A percentile compares a stretch with the other conserved stretches of the same genome.
Evolutionary conservation across 2,888 invertebrate species (phyloP).

Genomic region (Pardosa pseudoannulata): DNA sequence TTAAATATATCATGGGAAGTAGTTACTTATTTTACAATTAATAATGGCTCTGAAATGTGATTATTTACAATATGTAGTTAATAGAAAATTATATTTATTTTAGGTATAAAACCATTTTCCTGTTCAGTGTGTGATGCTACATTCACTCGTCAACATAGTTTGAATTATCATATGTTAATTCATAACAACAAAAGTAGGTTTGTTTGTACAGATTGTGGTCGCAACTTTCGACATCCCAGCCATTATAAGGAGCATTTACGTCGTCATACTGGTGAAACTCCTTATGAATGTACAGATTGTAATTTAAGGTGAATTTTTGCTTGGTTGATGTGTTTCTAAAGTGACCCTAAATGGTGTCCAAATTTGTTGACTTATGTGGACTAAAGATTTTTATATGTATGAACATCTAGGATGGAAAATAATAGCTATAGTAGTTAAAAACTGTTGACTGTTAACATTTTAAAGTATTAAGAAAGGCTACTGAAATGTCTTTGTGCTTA

Average conservation of each 20-base stretch:
- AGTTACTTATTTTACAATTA: too few relatives aligned
- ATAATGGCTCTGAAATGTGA: too few relatives aligned
- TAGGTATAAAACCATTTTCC: slow-evolving; percentile 82
- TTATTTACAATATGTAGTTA: too few relatives aligned
- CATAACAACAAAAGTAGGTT: slow-evolving; percentile 82
- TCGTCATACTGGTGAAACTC: slow-evolving; percentile 81
- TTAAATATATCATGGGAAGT: not conserved
- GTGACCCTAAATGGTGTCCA: too few relatives aligned
- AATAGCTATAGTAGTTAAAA: too few relatives aligned
- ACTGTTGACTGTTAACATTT: too few relatives aligned
- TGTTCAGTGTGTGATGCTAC: slow-evolving; percentile 81
- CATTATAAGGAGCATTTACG: slow-evolving; percentile 81
- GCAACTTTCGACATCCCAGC: slow-evolving; percentile 82
- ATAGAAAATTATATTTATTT: not conserved
- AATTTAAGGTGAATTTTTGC: slow-evolving; percentile 70
- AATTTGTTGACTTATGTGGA: too few relatives aligned
- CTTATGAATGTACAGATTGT: slow-evolving; percentile 80
- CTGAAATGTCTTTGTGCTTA: too few relatives aligned
- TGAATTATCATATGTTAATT: slow-evolving; percentile 82
- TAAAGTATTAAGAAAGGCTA: too few relatives aligned
- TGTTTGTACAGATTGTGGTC: slow-evolving; percentile 81
- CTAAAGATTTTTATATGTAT: too few relatives aligned
- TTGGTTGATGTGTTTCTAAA: too few relatives aligned
- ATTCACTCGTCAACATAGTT: slow-evolving; percentile 81
- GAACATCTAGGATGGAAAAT: too few relatives aligned